phyloP scores from a whole-genome alignment of 2,797 vertebrate species.

The Myotis myotis region DNA sequence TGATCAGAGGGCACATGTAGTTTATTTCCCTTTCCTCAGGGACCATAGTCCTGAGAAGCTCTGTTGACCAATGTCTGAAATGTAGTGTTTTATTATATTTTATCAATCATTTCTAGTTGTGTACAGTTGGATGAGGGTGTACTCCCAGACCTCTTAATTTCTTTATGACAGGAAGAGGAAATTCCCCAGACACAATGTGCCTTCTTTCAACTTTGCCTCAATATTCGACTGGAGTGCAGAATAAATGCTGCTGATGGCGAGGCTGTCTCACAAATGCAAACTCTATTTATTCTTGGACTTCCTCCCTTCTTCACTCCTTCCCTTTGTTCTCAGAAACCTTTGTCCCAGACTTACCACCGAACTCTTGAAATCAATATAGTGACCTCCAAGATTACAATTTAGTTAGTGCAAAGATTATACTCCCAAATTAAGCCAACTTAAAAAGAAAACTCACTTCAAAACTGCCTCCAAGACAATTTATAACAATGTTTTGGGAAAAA shows the following conservation, averaged over 20 bases:
- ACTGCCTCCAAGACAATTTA: neutral
- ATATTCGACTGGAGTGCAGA: neutral
- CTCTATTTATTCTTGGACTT: neutral
- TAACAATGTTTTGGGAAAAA: conserved; percentile 47
- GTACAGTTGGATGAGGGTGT: neutral
- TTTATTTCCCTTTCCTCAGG: neutral
- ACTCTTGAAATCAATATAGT: neutral
- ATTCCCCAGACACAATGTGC: neutral
- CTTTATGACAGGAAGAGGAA: conserved; percentile 28
- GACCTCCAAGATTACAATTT: neutral
- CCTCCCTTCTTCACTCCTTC: neutral
- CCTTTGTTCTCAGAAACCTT: conserved; percentile 31
- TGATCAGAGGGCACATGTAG: neutral
- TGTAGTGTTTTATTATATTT: neutral
- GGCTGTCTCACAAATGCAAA: neutral
- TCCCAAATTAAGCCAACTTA: neutral
- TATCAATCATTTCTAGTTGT: conserved; percentile 19
- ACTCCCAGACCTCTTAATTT: neutral
- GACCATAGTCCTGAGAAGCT: neutral
- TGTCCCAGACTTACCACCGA: neutral
- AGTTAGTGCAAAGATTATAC: neutral
- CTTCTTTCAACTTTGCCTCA: conserved; percentile 47
- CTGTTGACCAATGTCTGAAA: neutral
- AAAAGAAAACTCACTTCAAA: neutral
- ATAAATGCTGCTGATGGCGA: neutral